These are phyloP conservation scores for Cheiracanthium punctorium DNA, from an alignment of 2,888 invertebrate genomes.

Conservation along the genomic window DNA sequence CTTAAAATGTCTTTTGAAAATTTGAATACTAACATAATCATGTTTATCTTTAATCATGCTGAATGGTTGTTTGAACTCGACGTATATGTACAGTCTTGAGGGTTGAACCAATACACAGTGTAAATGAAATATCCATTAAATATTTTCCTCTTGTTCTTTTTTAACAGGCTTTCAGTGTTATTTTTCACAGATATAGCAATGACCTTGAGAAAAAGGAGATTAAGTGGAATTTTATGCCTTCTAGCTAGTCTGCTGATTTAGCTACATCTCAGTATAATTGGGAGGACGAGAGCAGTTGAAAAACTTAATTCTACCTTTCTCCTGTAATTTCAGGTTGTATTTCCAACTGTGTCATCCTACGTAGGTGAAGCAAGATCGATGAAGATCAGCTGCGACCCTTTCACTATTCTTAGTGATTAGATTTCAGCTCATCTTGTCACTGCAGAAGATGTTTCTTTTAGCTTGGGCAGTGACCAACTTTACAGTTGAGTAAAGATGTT, in stretches of 20 bases:
- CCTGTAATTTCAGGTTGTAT: constrained; percentile 70
- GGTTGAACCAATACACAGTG: constrained; percentile 35
- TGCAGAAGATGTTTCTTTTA: constrained; percentile 67
- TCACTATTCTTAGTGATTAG: constrained; percentile 70
- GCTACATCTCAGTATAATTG: constrained; percentile 67
- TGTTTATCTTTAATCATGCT: too few species aligned
- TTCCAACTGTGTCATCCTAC: constrained; percentile 56
- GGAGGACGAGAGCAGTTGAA: constrained; percentile 67
- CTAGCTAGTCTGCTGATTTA: constrained; percentile 70
- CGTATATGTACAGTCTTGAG: constrained; percentile 17
- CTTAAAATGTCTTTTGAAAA: too few species aligned
- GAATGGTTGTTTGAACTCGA: too few species aligned
- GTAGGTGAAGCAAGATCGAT: constrained; percentile 66
- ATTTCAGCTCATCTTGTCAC: constrained; percentile 63
- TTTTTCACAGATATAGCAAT: constrained; percentile 66
- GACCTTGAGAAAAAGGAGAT: constrained; percentile 23
- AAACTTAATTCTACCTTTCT: constrained; percentile 70
- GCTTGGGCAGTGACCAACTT: constrained; percentile 49
- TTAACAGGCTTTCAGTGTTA: constrained; percentile 20
- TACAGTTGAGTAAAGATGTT: constrained; percentile 47
- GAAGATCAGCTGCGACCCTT: constrained; percentile 54
- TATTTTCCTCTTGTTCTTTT: not conserved
- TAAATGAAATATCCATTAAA: too few species aligned
- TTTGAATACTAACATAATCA: too few species aligned
- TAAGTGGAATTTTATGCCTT: constrained; percentile 52